Base-by-base conservation (phyloP, 2,888 invertebrate species). In the Agriotes lineatus region DNA sequence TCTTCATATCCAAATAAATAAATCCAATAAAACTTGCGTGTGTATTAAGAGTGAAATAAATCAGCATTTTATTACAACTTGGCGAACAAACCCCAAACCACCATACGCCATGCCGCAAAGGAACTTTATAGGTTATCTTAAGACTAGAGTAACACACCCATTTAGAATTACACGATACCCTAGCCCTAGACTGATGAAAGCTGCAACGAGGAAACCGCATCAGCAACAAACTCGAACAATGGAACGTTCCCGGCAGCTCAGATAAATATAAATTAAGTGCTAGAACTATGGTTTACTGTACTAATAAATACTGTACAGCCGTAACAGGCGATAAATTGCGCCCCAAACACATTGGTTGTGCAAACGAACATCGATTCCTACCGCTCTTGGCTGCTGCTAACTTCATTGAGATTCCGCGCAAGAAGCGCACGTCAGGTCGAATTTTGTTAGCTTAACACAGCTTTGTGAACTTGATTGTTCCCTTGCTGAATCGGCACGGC, bases 361-460 rank as follows among this genome's bases (percentile, higher is more conserved):
- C 48, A 67, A 58, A 42, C 50, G 61, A 35, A 57, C 63, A 69
- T 64, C 63, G 68, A 64, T 67, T 62, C 59, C 33, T n/a, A n/a
- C 59, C 63, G 63, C 7, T 64, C 58, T 69, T 59, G 60, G 52
- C 18, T 64, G 52, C 63, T 60, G 58, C 33, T 54, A 52, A 63
- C 59, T 64, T 69, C 63, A 69, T 69, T 69, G 68, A 45, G 59
- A 69, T 69, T 69, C 64, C 54, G 52, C 7, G 52, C 68, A 60
- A 69, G 68, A 58, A 69, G 19, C 54, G 52, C 63, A 52, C 62
- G 63, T 63, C 68, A 63, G 63, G 62, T 63, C 25, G 68, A 68
- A 68, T 68, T 67, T 63, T 68, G 63, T 68, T 67, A 63, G 68
- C 68, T 68, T 68, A 68, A 62, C 59, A 69, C 37, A 69, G 68